Percentiles rank a stretch among this genome's conserved stretches.
These are phyloP conservation scores for Acomys russatus DNA, from an alignment of 2,797 vertebrate genomes.

Conservation along the genomic window DNA sequence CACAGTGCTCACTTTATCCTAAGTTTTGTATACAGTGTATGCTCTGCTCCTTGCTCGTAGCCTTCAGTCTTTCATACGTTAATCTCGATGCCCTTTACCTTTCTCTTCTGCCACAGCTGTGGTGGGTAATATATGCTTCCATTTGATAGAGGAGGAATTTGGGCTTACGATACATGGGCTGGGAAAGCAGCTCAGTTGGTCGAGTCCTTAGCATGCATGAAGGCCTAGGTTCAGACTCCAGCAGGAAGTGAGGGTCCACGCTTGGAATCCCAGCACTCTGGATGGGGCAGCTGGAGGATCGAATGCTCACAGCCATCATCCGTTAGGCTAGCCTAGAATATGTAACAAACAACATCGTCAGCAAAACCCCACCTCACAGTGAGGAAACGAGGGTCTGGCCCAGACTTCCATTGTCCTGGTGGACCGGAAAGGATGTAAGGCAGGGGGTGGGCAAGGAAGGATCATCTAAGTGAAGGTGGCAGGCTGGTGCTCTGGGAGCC, in stretches of 20 bases:
- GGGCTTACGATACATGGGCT: background rate
- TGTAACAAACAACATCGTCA: background rate
- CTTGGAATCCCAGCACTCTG: background rate
- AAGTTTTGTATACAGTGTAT: too few species aligned
- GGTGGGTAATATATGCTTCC: background rate
- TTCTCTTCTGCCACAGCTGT: background rate
- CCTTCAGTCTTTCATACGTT: background rate
- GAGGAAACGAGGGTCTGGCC: background rate
- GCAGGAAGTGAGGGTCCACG: background rate
- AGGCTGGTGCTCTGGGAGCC: background rate
- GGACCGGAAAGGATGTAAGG: constrained; percentile 20
- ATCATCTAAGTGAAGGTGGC: background rate
- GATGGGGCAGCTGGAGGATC: background rate
- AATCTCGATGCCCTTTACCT: too few species aligned
- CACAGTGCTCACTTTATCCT: background rate
- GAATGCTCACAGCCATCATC: background rate
- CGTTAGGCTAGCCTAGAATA: too few species aligned
- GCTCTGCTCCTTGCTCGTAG: background rate
- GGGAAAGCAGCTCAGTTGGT: background rate
- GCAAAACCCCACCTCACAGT: too few species aligned
- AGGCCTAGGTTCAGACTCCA: background rate
- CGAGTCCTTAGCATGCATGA: background rate
- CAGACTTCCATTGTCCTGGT: background rate
- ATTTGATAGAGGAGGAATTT: background rate
- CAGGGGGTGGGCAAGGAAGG: background rate